Evolutionary conservation across 1,140 invertebrate genomes (phyloP).

Genomic region (Vanessa tameamea): DNA sequence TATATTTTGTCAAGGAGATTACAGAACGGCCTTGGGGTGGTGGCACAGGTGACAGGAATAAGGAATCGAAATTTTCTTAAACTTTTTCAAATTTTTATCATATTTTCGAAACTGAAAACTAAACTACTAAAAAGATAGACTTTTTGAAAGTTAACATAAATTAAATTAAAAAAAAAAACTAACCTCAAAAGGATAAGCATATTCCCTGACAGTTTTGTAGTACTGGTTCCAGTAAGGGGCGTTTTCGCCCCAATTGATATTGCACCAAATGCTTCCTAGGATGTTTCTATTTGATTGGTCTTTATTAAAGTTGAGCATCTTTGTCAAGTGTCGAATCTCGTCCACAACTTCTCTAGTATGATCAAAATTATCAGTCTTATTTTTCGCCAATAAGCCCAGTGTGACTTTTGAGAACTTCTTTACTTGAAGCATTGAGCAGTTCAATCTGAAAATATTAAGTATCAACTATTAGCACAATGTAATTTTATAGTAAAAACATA

Average conservation of each 20-base stretch:
- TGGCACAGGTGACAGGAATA: too few species aligned
- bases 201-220: slow-evolving; percentile 69
- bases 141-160: too few species aligned
- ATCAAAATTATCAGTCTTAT: slow-evolving; percentile 55
- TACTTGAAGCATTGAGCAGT: slow-evolving; percentile 65
- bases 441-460: slow-evolving; percentile 53
- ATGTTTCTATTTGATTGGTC: slow-evolving; percentile 31
- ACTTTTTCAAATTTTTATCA: too few species aligned
- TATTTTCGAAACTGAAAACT: too few species aligned
- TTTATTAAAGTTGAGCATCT: slow-evolving; percentile 62
- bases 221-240: slow-evolving; percentile 76
- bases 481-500: not conserved
- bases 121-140: too few species aligned
- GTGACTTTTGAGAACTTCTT: slow-evolving; percentile 70
- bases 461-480: too few species aligned
- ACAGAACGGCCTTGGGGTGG: too few species aligned
- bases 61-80: too few species aligned
- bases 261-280: slow-evolving; percentile 50
- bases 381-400: slow-evolving; percentile 63
- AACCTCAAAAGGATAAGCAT: slow-evolving; percentile 73
- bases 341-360: slow-evolving; percentile 61
- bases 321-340: slow-evolving; percentile 62
- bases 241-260: slow-evolving; percentile 74
- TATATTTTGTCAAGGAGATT: too few species aligned
- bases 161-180: not conserved